These are phyloP conservation scores for Neosilurus hyrtlii DNA, from an alignment of 2,797 vertebrate species.

Conservation along the genomic window DNA sequence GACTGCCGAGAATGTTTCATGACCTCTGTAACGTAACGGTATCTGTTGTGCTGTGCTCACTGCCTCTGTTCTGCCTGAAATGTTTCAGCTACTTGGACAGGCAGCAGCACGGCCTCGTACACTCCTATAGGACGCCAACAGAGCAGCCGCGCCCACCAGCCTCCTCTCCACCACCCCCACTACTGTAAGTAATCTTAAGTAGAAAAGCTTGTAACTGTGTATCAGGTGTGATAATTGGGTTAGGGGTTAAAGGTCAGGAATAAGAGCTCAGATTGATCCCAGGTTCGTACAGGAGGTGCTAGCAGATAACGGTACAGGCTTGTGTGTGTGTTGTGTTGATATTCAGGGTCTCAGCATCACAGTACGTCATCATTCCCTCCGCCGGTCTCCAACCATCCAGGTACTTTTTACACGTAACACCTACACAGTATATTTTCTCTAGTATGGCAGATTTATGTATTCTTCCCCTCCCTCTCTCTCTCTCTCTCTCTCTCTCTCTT, in stretches of 20 bases:
- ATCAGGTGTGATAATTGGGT: neutral
- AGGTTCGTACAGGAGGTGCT: neutral
- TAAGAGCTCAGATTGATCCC: neutral
- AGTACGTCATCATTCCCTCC: constrained; percentile 66
- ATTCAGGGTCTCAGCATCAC: constrained; percentile 76
- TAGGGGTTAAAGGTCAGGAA: neutral
- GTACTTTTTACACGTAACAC: constrained; percentile 49
- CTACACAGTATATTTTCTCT: neutral
- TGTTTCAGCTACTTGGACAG: constrained; percentile 60
- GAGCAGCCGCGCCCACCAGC: constrained; percentile 61
- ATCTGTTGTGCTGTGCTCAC: neutral
- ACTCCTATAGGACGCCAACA: constrained; percentile 58
- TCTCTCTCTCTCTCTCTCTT: neutral
- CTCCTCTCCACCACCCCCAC: constrained; percentile 65
- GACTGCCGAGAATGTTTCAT: neutral
- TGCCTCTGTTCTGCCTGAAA: neutral
- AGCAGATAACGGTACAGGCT: neutral
- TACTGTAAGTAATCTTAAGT: constrained; percentile 61
- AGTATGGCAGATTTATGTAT: neutral
- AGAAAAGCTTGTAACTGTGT: neutral
- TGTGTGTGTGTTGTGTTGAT: constrained; percentile 26
- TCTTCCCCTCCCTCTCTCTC: neutral
- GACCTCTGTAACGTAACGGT: neutral
- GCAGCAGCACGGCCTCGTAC: constrained; percentile 60
- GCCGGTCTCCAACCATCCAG: constrained; percentile 78